Evolutionary conservation across 1,140 invertebrate species (phyloP), one percentile per base, ranked within the genome.

Genomic region (Thrips palmi): DNA sequence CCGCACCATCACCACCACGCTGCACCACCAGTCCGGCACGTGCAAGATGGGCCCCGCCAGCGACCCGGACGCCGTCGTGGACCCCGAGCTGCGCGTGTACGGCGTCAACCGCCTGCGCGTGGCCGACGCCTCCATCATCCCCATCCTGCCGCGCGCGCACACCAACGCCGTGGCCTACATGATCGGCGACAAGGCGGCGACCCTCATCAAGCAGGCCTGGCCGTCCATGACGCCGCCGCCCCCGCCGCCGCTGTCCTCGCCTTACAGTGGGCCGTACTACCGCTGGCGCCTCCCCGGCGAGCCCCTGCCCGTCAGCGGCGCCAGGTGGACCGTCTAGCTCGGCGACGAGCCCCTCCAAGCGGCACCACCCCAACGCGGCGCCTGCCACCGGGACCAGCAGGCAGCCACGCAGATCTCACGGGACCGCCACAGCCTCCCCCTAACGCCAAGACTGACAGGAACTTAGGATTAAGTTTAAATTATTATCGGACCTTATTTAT

Each of bases 1-100:
- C 0, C 60, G 65, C 17, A 62, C 69, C 39, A 68, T 78, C 18
- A 77, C 78, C 0, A 63, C 71, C 17, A 79, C 71, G 1, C 72
- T 84, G 31, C 82, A 77, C 47, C 82, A 88, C 52, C 73, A 74
- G 18, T 68, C 69, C 2, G 81, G 83, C 0, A 87, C 83, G 0
- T 79, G 77, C 50, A 86, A 83, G 56, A 91, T 91, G 85, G 85
- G 82, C 1, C 68, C 71, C 0, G 41, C 48, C 11, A 58, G 48
- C 2, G 80, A 85, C 53, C 59, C 63, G 3, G 59, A 62, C 0
- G 70, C 77, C 3, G 78, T 84, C 0, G 77, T 84, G 0, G 70
- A 80, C 57, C 63, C 73, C 0, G 64, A 68, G 44, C 55, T 83
- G 32, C 57, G 63, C 40, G 77, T 83, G 0, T 65, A 75, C 43